phyloP scores from a whole-genome alignment of 2,888 invertebrate species.

The Calameuta pallipes region DNA sequence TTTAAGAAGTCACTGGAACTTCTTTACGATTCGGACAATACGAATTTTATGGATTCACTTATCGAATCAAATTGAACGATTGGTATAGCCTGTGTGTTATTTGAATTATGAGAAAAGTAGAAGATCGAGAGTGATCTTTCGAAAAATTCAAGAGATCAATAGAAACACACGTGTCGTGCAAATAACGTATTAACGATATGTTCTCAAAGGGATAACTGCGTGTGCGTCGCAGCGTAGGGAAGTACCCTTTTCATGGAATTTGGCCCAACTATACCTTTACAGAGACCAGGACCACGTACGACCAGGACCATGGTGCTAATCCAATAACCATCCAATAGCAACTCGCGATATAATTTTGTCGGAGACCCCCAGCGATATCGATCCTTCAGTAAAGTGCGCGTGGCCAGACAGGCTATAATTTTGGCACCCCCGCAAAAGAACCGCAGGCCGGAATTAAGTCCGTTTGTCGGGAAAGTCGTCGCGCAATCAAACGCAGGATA shows the following conservation, averaged over 20 bases:
- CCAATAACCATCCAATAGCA: slow-evolving; percentile 29
- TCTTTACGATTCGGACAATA: not conserved
- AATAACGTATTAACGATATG: not conserved
- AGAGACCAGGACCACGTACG: not conserved
- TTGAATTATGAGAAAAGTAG: not conserved
- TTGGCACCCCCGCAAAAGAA: slow-evolving; percentile 42
- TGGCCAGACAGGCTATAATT: slow-evolving; percentile 48
- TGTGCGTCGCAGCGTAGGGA: not conserved
- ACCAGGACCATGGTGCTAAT: slow-evolving; percentile 17
- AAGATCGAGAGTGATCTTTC: not conserved
- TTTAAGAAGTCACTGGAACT: not conserved
- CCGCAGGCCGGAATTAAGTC: slow-evolving; percentile 51
- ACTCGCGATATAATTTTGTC: slow-evolving; percentile 38
- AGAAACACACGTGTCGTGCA: not conserved
- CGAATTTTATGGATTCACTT: not conserved
- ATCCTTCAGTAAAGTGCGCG: slow-evolving; percentile 30
- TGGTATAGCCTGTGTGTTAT: not conserved
- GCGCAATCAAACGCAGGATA: slow-evolving; percentile 42
- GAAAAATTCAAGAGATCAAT: not conserved
- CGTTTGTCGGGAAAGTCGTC: slow-evolving; percentile 53
- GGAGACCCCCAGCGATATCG: slow-evolving; percentile 30
- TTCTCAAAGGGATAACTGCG: not conserved
- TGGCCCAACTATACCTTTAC: slow-evolving; percentile 2
- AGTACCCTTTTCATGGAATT: slow-evolving; percentile 7
- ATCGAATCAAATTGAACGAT: not conserved